Base-by-base conservation (phyloP, 2,113 vertebrate species). In the Takifugu flavidus region DNA sequence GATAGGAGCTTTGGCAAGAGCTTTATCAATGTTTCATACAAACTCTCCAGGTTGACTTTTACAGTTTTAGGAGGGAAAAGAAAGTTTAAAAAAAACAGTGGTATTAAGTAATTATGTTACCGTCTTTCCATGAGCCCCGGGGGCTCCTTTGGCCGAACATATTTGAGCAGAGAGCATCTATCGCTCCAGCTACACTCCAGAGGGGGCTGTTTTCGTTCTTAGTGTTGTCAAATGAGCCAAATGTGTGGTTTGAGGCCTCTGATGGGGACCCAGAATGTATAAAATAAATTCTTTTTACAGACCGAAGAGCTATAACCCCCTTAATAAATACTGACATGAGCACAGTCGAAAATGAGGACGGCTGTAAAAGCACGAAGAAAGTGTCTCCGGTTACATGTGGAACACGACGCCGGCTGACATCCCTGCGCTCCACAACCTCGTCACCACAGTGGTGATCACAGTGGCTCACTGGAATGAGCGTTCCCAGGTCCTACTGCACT, bases 171-270 rank as follows among this genome's bases (percentile, higher is more conserved):
- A 59, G 46, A 67, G 39, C 15, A 49, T 73, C 51, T 65, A 28
- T 65, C 66, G 49, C 62, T 70, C 65, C 69, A 69, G 45, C 73
- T 51, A 69, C 71, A 75, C 51, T 55, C 28, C 12, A 6, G 34
- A 49, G n/a, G 2, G 53, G 53, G 46, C 67, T 62, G 69, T 15
- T 43, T 27, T 51, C 62, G 59, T 51, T 53, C 62, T 62, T 68
- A 42, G 27, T 49, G 58, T 54, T 67, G 26, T 26, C 31, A 46
- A 29, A 67, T 57, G 66, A 73, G 72, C 57, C 66, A 71, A 55
- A 31, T 55, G 70, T 80, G 59, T 75, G 14, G 56, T 29, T 66
- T 58, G 78, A 82, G 85, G 79, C 80, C 80, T 70, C 29, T 54
- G 46, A 44, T 46, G 56, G 70, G 71, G 47, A 60, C 25, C 25